Percentiles rank a stretch among this genome's conserved stretches.
phyloP scores from a whole-genome alignment of 2,113 vertebrate genomes.

The Proteles cristata region DNA sequence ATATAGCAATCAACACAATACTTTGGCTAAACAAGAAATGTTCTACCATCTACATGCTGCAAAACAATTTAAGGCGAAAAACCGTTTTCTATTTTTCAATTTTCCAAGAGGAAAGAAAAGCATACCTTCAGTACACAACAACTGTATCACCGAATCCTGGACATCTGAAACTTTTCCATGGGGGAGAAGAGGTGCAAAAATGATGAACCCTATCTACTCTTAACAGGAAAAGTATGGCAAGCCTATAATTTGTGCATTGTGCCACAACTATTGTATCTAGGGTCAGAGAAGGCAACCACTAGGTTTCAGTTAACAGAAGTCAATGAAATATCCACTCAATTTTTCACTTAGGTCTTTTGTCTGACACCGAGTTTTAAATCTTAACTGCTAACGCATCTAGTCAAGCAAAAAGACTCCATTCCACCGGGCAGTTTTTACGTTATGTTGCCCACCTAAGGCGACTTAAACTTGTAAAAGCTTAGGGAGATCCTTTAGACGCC shows the following conservation, averaged over 20 bases:
- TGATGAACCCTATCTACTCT: neutral
- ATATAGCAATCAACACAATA: neutral
- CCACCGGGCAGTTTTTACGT: neutral
- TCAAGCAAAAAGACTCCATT: neutral
- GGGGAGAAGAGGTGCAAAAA: neutral
- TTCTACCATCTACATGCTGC: neutral
- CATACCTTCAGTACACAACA: neutral
- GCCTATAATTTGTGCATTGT: neutral
- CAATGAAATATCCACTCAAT: neutral
- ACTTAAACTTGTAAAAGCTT: slow-evolving; percentile 32
- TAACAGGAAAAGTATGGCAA: neutral
- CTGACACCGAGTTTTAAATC: neutral
- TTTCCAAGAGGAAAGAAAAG: neutral
- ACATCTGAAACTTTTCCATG: neutral
- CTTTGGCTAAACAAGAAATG: neutral
- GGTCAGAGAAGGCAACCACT: neutral
- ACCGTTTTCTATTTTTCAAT: slow-evolving; percentile 1
- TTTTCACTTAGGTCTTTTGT: neutral
- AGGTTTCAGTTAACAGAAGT: neutral
- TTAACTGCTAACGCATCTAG: neutral
- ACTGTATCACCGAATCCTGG: neutral
- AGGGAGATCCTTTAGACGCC: neutral
- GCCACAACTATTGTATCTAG: neutral
- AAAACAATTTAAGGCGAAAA: slow-evolving; percentile 10
- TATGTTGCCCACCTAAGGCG: neutral